phyloP scores from a whole-genome alignment of 2,888 invertebrate genomes.

The Leucoma salicis region DNA sequence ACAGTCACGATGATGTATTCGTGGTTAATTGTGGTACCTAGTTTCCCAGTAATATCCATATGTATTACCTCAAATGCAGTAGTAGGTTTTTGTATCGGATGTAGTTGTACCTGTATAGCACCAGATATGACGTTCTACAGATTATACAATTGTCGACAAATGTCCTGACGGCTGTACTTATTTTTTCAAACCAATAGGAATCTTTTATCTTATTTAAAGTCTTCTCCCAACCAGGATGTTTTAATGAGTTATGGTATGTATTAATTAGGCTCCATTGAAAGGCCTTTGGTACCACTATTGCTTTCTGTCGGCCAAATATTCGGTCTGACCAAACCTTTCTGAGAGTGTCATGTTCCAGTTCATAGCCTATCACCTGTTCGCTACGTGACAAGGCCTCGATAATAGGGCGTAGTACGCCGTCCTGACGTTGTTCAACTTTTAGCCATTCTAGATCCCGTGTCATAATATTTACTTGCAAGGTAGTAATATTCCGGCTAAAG shows the following conservation, averaged over 20 bases:
- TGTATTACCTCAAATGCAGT: conserved; percentile 26
- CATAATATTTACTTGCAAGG: too few relatives aligned
- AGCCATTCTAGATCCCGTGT: too few relatives aligned
- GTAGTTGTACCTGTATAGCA: conserved; percentile 4
- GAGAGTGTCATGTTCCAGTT: neutral
- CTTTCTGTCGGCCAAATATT: neutral
- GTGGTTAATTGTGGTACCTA: conserved; percentile 12
- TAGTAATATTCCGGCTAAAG: too few relatives aligned
- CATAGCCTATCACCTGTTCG: neutral
- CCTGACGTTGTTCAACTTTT: neutral
- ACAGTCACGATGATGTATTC: conserved; percentile 26
- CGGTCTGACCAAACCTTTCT: neutral
- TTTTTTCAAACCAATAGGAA: neutral
- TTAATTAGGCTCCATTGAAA: neutral
- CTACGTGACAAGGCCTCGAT: neutral
- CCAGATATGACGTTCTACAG: neutral
- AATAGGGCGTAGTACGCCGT: neutral
- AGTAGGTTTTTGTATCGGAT: conserved; percentile 24
- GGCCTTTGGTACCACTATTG: neutral
- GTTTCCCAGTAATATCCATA: conserved; percentile 30
- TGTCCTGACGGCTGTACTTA: neutral
- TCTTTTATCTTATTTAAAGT: too few relatives aligned
- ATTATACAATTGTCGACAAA: neutral
- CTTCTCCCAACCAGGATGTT: neutral
- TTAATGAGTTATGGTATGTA: neutral